Evolutionary conservation across 1,140 invertebrate species (phyloP).

Genomic region (Lordiphosa clarofinis): DNA sequence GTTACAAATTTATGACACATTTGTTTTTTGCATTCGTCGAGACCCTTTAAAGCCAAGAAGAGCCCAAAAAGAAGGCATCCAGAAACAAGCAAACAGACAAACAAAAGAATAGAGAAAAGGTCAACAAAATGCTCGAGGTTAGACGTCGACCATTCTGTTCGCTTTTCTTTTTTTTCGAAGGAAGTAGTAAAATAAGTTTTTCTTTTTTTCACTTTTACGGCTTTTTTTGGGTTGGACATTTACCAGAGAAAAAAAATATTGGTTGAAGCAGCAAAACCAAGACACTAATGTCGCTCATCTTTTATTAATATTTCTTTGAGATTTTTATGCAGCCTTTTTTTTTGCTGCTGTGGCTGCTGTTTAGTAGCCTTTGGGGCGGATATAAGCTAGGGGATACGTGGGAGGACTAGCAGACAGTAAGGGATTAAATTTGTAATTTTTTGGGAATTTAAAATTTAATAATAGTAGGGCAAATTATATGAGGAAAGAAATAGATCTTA

Average conservation of each 20-base stretch:
- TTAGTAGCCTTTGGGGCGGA: constrained; percentile 15
- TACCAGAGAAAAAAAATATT: constrained; percentile 28
- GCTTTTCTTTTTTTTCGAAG: constrained; percentile 31
- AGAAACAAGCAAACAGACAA: constrained; percentile 32
- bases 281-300: constrained; percentile 75
- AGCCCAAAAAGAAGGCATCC: constrained; percentile 50
- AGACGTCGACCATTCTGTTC: constrained; percentile 28
- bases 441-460: neutral
- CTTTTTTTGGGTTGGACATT: constrained; percentile 65
- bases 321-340: constrained; percentile 46
- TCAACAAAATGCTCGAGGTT: constrained; percentile 69
- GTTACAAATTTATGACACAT: constrained; percentile 66
- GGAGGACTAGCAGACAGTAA: no score
- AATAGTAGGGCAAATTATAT: no score
- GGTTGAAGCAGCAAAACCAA: constrained; percentile 40
- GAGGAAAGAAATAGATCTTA: no score
- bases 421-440: constrained; percentile 6
- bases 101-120: constrained; percentile 54
- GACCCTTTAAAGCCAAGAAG: constrained; percentile 59
- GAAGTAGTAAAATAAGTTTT: constrained; percentile 71
- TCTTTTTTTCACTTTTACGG: constrained; percentile 24
- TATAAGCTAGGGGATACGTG: constrained; percentile 17
- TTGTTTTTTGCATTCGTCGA: constrained; percentile 33
- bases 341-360: constrained; percentile 34
- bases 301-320: constrained; percentile 76